These are phyloP conservation scores for Channa argus DNA, from an alignment of 2,113 vertebrate genomes.

Conservation along the genomic window DNA sequence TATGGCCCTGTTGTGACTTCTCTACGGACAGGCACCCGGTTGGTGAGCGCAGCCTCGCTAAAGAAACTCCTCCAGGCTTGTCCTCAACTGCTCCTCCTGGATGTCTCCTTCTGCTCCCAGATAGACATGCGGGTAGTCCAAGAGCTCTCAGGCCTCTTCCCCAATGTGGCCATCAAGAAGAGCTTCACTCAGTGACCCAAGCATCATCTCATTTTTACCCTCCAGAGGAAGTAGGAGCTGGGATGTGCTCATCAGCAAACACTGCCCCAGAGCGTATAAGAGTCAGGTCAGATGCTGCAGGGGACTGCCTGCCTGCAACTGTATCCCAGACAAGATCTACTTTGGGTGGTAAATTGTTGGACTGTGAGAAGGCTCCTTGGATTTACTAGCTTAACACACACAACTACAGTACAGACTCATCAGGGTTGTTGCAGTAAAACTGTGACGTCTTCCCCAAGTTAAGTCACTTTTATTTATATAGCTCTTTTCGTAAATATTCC, in stretches of 20 bases:
- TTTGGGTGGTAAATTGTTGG: conserved; percentile 15
- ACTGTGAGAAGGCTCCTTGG: conserved; percentile 18
- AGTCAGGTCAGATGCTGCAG: conserved; percentile 39
- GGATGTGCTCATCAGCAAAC: conserved; percentile 41
- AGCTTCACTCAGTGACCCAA: conserved; percentile 95
- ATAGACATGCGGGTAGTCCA: conserved; percentile 92
- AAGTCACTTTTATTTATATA: conserved; percentile 23
- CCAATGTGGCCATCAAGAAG: conserved; percentile 95
- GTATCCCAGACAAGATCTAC: conserved; percentile 28
- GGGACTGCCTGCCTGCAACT: conserved; percentile 27
- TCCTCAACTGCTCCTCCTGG: conserved; percentile 90
- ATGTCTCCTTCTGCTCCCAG: conserved; percentile 99
- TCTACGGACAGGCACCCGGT: conserved; percentile 73
- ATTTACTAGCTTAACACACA: conserved; percentile 39
- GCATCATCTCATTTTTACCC: conserved; percentile 20
- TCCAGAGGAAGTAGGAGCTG: conserved; percentile 21
- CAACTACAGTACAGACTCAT: conserved; percentile 40
- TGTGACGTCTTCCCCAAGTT: conserved; percentile 41
- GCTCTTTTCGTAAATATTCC: conserved; percentile 22
- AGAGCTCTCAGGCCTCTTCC: conserved; percentile 90
- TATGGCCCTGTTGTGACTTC: neutral
- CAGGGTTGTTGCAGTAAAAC: conserved; percentile 49
- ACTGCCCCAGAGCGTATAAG: conserved; percentile 37
- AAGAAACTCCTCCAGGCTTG: conserved; percentile 94
- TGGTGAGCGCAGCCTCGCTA: conserved; percentile 91